These are phyloP conservation scores for Mirza zaza DNA, from an alignment of 2,113 vertebrate genomes.

Conservation along the genomic window DNA sequence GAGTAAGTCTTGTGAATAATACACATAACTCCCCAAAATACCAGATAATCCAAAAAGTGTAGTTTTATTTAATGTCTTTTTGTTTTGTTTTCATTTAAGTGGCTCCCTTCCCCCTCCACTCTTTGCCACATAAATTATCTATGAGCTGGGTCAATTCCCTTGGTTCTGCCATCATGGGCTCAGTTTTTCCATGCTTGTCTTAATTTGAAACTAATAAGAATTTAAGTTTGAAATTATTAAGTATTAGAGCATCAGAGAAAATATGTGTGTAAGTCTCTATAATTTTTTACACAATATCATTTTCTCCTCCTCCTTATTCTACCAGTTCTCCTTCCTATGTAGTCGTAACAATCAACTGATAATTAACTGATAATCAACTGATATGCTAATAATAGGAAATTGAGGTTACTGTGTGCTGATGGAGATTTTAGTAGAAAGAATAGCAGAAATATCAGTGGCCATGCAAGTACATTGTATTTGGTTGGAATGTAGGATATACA, in stretches of 20 bases:
- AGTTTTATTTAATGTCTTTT: background rate
- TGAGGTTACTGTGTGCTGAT: background rate
- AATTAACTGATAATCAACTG: background rate
- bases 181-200: background rate
- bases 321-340: background rate
- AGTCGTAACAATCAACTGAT: background rate
- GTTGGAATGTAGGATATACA: background rate
- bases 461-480: background rate
- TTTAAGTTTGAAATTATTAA: constrained; percentile 19
- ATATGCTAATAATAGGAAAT: background rate
- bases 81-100: background rate
- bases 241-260: background rate
- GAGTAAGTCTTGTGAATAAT: background rate
- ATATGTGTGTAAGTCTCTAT: background rate
- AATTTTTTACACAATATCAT: background rate
- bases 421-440: background rate
- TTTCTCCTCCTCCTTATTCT: constrained; percentile 3
- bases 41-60: background rate
- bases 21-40: background rate
- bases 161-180: background rate
- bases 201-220: background rate
- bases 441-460: background rate
- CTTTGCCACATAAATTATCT: background rate
- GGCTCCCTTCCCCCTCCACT: background rate
- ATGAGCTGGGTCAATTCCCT: background rate